Evolutionary conservation across 1,140 invertebrate species (phyloP).

Genomic region (Brachystomella parvula): DNA sequence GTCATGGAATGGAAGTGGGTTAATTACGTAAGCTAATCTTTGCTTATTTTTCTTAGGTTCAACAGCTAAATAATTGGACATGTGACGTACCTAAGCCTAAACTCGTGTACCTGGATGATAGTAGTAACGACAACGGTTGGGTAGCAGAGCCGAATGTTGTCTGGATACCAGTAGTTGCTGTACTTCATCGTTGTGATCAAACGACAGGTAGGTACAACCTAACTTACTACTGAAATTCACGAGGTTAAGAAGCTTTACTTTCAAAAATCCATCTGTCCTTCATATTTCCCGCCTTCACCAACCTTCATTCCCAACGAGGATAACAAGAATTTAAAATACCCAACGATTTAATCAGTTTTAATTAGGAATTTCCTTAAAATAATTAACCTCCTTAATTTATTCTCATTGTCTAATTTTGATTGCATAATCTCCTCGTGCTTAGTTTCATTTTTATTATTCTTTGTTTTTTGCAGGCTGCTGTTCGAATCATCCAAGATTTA

Average conservation of each 20-base stretch:
- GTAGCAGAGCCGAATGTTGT: conserved; percentile 7
- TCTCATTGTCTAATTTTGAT: too few species aligned
- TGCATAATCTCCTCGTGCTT: neutral
- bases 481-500: conserved; percentile 12
- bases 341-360: neutral
- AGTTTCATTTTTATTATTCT: neutral
- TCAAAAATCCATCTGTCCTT: neutral
- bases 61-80: conserved; percentile 4
- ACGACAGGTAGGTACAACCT: neutral
- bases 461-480: conserved; percentile 7
- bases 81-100: conserved; percentile 6
- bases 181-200: conserved; percentile 18
- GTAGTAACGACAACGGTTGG: neutral
- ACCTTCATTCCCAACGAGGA: neutral
- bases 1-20: too few species aligned
- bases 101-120: conserved; percentile 12
- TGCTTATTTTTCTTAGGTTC: neutral
- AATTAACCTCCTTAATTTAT: neutral
- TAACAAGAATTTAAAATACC: neutral
- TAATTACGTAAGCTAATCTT: too few species aligned
- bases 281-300: neutral
- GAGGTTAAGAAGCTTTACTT: neutral
- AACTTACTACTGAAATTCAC: neutral
- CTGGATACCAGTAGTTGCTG: conserved; percentile 9
- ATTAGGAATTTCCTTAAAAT: neutral